Conservation (phyloP, 1,140 invertebrate species). For the Ladona fulva region DNA sequence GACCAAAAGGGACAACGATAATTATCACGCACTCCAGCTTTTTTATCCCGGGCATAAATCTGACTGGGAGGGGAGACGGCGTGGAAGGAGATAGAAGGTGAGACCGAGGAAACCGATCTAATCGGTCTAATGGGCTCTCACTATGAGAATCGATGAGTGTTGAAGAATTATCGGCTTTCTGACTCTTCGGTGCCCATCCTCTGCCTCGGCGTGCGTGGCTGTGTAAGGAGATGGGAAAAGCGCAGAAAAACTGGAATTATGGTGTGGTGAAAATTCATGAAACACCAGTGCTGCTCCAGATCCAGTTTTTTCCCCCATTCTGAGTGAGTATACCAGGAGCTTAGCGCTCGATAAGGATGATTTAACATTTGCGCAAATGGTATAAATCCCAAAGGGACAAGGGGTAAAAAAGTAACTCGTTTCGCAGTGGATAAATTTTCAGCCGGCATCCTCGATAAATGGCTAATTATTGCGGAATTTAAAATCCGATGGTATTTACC, state of each 20-base stretch:
- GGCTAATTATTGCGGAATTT: too few species aligned
- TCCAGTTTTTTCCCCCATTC: too few species aligned
- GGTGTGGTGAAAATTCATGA: background rate
- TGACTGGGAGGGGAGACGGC: background rate
- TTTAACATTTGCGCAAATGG: too few species aligned
- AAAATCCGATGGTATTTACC: too few species aligned
- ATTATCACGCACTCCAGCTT: slow-evolving; percentile 1
- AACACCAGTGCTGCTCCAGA: too few species aligned
- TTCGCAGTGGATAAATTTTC: too few species aligned
- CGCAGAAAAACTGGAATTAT: background rate
- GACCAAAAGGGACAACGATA: background rate
- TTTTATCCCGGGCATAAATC: slow-evolving; percentile 9
- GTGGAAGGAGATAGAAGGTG: background rate
- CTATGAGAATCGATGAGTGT: slow-evolving; percentile 5
- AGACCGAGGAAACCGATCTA: background rate
- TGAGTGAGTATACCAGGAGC: too few species aligned
- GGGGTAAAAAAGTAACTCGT: too few species aligned
- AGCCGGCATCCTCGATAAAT: too few species aligned
- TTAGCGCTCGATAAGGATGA: too few species aligned
- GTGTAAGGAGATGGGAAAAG: background rate
- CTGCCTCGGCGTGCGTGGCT: background rate
- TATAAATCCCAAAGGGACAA: too few species aligned
- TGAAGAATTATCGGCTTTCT: background rate
- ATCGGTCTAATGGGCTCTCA: slow-evolving; percentile 3
- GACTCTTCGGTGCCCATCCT: background rate